Conservation (phyloP, 2,113 vertebrate genomes). For the Isichthys henryi region DNA sequence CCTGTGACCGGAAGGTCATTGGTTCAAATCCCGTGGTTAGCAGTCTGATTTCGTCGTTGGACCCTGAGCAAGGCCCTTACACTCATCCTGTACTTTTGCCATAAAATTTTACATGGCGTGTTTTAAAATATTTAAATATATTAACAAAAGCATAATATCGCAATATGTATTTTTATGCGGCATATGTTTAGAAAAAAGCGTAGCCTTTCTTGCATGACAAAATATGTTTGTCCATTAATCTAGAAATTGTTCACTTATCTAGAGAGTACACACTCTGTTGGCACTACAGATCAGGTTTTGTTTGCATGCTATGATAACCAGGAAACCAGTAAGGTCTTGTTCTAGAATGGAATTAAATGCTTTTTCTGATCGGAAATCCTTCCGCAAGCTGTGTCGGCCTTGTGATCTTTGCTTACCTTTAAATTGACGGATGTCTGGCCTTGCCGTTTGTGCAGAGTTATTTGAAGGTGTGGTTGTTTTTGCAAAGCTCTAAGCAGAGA, state of each 20-base stretch:
- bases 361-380: not conserved
- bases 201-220: not conserved
- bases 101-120: not conserved
- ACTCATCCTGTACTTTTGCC: not conserved
- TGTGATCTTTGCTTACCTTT: not conserved
- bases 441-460: not conserved
- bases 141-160: not conserved
- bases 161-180: not conserved
- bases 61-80: not conserved
- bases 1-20: not conserved
- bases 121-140: not conserved
- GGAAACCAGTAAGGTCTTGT: not conserved
- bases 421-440: not conserved
- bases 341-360: not conserved
- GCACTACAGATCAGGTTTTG: not conserved
- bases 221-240: not conserved
- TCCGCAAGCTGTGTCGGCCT: not conserved
- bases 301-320: not conserved
- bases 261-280: not conserved
- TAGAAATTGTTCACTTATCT: not conserved
- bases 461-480: not conserved
- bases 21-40: not conserved
- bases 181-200: not conserved
- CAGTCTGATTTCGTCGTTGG: not conserved
- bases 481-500: not conserved